Conservation (phyloP, 2,888 invertebrate genomes). For the Iselma pallidipennis region DNA sequence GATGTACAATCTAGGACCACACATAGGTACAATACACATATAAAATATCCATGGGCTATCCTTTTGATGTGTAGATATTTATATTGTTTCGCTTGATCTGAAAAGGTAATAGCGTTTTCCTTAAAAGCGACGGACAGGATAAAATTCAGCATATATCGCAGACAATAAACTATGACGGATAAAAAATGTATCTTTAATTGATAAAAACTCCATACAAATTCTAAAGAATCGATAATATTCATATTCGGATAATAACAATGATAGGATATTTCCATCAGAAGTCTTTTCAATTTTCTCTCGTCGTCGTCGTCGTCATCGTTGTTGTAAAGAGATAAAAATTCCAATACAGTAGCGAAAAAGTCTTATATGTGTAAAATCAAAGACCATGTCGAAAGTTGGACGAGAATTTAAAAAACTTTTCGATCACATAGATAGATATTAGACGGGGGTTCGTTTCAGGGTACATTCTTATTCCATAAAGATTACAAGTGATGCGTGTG, state of each 20-base stretch:
- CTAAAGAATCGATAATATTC: no score
- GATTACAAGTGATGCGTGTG: conserved; percentile 47
- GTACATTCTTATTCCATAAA: conserved; percentile 52
- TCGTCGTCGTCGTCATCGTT: no score
- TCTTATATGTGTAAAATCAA: background rate
- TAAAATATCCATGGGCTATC: background rate
- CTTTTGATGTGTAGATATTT: background rate
- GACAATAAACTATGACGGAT: no score
- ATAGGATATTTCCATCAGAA: no score
- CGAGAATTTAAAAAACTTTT: background rate
- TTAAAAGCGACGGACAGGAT: background rate
- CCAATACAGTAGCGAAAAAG: no score
- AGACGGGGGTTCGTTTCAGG: background rate
- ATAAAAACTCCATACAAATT: no score
- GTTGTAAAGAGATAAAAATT: no score
- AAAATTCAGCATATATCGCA: no score
- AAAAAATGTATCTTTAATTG: no score
- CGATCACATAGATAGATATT: background rate
- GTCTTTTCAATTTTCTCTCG: no score
- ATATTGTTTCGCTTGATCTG: background rate
- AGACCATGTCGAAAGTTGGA: background rate
- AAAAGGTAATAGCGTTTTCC: background rate
- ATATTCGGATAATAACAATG: no score
- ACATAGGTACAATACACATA: background rate
- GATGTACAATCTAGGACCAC: background rate